Conservation (phyloP, 2,888 invertebrate genomes). For the Caenorhabditis sp. region DNA sequence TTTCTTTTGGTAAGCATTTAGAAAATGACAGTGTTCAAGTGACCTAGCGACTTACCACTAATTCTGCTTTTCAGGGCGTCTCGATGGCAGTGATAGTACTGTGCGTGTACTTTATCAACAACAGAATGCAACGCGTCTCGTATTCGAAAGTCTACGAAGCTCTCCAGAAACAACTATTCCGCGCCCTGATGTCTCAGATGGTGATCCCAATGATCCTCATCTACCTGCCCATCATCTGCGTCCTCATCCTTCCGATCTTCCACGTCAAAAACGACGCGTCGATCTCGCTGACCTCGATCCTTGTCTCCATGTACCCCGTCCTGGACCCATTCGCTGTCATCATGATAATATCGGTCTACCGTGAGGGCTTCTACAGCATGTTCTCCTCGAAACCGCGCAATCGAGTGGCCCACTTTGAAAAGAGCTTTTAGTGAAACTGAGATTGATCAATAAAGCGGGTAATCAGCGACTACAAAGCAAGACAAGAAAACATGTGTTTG, state of each 20-base stretch:
- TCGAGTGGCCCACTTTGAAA: conserved; percentile 28
- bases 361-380: conserved; percentile 36
- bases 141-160: conserved; percentile 38
- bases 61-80: conserved; percentile 20
- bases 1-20: conserved; percentile 22
- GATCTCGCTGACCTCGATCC: conserved; percentile 26
- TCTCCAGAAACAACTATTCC: conserved; percentile 30
- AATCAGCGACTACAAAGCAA: no score
- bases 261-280: conserved; percentile 32
- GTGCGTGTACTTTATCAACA: conserved; percentile 28
- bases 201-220: conserved; percentile 32
- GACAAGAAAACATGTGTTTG: no score
- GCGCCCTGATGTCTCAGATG: conserved; percentile 45
- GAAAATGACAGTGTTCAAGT: neutral
- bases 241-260: conserved; percentile 35
- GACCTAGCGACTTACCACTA: no score
- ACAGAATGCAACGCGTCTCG: conserved; percentile 37
- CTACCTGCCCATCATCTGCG: conserved; percentile 36
- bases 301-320: conserved; percentile 39
- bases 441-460: no score
- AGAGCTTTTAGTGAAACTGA: conserved; percentile 5
- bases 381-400: conserved; percentile 8
- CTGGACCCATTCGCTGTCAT: conserved; percentile 44
- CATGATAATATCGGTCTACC: conserved; percentile 41
- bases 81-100: conserved; percentile 31